These are phyloP conservation scores for Pachliopta kotzebuea DNA, from an alignment of 2,888 invertebrate species.

Conservation along the genomic window DNA sequence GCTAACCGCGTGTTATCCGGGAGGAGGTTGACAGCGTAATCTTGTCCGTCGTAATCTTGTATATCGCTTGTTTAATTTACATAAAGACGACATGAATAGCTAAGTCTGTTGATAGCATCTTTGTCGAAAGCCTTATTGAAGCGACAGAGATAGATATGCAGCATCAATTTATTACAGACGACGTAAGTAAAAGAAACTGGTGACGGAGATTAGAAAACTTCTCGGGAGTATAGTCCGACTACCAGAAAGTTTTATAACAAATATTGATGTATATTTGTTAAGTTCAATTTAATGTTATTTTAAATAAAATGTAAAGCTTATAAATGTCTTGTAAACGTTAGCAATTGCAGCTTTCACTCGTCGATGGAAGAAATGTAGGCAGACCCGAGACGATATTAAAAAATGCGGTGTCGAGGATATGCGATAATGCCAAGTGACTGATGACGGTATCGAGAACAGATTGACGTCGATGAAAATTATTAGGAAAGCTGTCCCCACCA, in stretches of 20 bases:
- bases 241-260: slow-evolving; percentile 2
- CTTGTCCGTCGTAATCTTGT: slow-evolving; percentile 29
- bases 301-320: background rate
- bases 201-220: slow-evolving; percentile 15
- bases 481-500: no score
- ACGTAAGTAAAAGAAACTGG: slow-evolving; percentile 1
- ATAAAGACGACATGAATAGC: slow-evolving; percentile 28
- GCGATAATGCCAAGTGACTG: no score
- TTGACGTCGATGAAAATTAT: no score
- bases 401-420: no score
- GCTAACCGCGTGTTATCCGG: slow-evolving; percentile 25
- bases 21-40: slow-evolving; percentile 25
- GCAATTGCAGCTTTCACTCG: no score
- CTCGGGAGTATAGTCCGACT: slow-evolving; percentile 3
- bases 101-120: slow-evolving; percentile 24
- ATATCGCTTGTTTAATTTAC: slow-evolving; percentile 27
- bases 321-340: no score
- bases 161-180: slow-evolving; percentile 11
- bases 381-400: no score
- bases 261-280: background rate
- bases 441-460: no score
- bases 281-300: no score
- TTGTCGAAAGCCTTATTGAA: slow-evolving; percentile 20
- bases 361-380: no score
- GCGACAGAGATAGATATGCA: slow-evolving; percentile 15